A percentile compares a stretch with the other conserved stretches of the same genome.
Evolutionary conservation across 2,797 vertebrate genomes (phyloP).

Genomic region (Crocodylus rhombifer): DNA sequence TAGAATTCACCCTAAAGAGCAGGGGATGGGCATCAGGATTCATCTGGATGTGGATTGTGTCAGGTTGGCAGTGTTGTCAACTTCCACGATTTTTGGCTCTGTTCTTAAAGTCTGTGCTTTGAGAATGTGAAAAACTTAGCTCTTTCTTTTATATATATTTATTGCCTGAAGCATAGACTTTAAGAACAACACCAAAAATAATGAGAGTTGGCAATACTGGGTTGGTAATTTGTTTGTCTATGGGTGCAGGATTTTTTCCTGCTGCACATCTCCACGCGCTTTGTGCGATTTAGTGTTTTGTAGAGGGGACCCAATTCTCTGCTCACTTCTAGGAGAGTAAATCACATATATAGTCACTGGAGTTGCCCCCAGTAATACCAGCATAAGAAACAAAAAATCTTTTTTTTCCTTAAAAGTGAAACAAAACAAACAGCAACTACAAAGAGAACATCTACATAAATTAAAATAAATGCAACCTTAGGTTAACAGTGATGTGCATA

Average conservation of each 20-base stretch:
- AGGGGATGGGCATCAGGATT: too few species aligned
- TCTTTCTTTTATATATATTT: too few species aligned
- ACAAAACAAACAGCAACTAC: not conserved
- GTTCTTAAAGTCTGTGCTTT: too few species aligned
- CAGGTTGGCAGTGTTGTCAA: too few species aligned
- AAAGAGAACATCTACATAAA: not conserved
- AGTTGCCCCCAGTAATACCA: not conserved
- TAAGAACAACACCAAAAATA: too few species aligned
- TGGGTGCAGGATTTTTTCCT: not conserved
- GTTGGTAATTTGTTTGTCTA: not conserved
- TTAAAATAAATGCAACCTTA: not conserved
- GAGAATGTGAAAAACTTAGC: too few species aligned
- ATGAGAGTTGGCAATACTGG: too few species aligned
- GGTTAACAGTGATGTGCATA: not conserved
- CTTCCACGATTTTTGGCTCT: too few species aligned
- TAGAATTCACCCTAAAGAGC: too few species aligned
- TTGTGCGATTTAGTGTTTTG: not conserved
- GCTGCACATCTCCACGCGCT: accelerated
- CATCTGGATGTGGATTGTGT: too few species aligned
- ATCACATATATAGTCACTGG: not conserved
- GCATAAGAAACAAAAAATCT: not conserved
- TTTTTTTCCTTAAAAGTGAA: not conserved
- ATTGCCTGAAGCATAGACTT: too few species aligned
- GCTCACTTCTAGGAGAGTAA: accelerated
- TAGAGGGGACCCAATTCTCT: not conserved